Base-by-base conservation (phyloP, 2,113 vertebrate genomes). In the Xiphophorus maculatus region DNA sequence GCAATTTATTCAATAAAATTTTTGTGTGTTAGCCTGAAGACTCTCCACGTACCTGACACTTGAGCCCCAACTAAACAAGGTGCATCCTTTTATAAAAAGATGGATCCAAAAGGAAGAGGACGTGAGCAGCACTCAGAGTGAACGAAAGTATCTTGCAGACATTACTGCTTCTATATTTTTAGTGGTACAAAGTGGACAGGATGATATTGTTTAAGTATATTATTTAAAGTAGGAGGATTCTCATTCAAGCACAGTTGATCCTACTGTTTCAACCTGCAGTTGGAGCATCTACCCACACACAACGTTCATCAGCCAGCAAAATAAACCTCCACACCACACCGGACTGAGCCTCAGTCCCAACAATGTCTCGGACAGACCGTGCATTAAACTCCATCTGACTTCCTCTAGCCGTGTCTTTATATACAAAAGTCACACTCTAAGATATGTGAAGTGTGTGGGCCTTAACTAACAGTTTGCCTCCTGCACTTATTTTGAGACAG, bases 401-500 rank as follows among this genome's bases (percentile, higher is more conserved):
- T 81, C 72, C 77, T 69, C 77, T 66, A 74, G 74, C 64, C 64
- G 1, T 33, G 70, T 69, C 67, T 88, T 66, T 63, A 76, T 75
- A 77, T 66, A 48, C 63, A 40, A 63, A 81, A 70, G 83, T 17
- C 42, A 74, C 1, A 10, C 9, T 28, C 54, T 74, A 28, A 87
- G 44, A 86, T 72, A 83, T 89, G 84, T 81, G 29, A 79, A 79
- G 32, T 37, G 71, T 89, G 86, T 84, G 84, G 74, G 63, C 37
- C 29, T 61, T 67, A 72, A 81, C 74, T 58, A 73, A 90, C 60
- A 68, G 60, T 79, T 88, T 68, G 33, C 65, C 62, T 77, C 66
- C 35, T 64, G 40, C 69, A 48, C 62, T 70, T 90, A 84, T 87
- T 90, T 86, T 66, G 70, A 88, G 84, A 69, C 83, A 79, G 87